phyloP scores from a whole-genome alignment of 2,797 vertebrate species.

The Xerus rutilus region DNA sequence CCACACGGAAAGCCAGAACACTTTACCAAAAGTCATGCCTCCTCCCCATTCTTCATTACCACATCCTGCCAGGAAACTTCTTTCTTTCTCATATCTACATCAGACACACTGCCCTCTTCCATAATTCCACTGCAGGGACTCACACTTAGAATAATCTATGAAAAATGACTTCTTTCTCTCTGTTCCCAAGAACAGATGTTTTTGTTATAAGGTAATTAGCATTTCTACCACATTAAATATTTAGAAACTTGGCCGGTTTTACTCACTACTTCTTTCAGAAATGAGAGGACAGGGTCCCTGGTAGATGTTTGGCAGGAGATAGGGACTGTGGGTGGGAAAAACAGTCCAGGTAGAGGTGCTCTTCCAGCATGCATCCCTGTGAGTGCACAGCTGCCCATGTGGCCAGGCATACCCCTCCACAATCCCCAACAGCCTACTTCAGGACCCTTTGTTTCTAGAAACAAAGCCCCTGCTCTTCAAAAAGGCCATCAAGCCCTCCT shows the following conservation, averaged over 20 bases:
- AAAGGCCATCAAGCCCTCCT: background rate
- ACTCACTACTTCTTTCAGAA: conserved; percentile 7
- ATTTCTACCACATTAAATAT: background rate
- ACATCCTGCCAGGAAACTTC: background rate
- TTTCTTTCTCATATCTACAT: background rate
- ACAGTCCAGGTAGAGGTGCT: background rate
- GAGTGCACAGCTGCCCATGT: conserved; percentile 44
- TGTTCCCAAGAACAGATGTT: background rate
- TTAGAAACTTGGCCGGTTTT: background rate
- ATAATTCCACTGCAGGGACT: background rate
- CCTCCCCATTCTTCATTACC: background rate
- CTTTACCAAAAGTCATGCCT: background rate
- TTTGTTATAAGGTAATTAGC: background rate
- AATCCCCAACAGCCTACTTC: background rate
- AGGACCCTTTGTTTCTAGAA: background rate
- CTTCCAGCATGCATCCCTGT: conserved; percentile 20
- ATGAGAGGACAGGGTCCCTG: background rate
- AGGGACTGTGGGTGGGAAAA: background rate
- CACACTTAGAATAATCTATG: background rate
- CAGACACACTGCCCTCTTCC: background rate
- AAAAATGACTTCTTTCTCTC: background rate
- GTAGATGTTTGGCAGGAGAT: fast-evolving
- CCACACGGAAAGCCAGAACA: background rate
- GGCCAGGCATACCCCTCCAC: conserved; percentile 60
- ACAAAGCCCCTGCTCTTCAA: background rate